Evolutionary conservation across 1,140 invertebrate species (phyloP).

Genomic region (Pemphigus obesinymphae): DNA sequence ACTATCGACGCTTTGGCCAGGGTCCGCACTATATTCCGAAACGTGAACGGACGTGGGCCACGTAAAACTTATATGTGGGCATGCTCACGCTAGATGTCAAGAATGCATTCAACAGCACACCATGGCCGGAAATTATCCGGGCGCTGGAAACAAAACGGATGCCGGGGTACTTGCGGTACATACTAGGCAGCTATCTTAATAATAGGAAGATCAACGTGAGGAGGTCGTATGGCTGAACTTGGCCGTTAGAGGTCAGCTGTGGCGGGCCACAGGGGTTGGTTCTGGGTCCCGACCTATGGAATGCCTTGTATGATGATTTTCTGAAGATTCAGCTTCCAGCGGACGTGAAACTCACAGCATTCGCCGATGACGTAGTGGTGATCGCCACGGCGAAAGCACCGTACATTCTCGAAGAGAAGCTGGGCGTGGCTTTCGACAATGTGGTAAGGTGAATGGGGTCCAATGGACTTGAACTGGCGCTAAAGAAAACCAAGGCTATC

Average conservation of each 20-base stretch:
- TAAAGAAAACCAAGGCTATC: background rate
- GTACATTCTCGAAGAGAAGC: background rate
- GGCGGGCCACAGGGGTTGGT: background rate
- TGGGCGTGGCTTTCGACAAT: background rate
- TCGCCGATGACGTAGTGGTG: background rate
- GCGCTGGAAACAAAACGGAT: too few relatives aligned
- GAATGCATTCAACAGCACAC: too few relatives aligned
- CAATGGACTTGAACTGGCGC: background rate
- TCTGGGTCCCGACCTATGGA: conserved; percentile 6
- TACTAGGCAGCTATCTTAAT: background rate
- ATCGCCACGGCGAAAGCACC: background rate
- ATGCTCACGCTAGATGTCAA: background rate
- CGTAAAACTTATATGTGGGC: too few relatives aligned
- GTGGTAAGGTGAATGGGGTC: background rate
- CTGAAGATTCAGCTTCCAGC: background rate
- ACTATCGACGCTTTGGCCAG: background rate
- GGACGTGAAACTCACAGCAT: background rate
- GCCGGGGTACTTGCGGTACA: too few relatives aligned
- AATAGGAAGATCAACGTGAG: background rate
- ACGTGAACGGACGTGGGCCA: background rate
- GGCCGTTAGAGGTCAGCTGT: background rate
- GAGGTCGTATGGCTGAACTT: background rate
- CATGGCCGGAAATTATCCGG: too few relatives aligned
- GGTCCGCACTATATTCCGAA: background rate
- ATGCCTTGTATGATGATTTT: background rate